Evolutionary conservation across 1,140 invertebrate species (phyloP).

Genomic region (Euura lappo): DNA sequence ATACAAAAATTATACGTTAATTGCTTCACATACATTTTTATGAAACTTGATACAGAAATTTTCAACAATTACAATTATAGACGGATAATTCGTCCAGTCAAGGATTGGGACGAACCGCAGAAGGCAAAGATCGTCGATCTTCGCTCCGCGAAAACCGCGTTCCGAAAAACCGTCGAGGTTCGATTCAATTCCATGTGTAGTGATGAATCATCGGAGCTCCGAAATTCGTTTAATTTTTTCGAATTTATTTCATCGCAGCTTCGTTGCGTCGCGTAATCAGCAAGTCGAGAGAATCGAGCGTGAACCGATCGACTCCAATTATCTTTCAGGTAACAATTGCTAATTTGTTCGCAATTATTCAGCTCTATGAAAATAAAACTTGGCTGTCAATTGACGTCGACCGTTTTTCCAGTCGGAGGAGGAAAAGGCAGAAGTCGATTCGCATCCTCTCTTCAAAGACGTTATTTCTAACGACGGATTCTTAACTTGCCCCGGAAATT

Average conservation of each 20-base stretch:
- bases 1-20: too few species aligned
- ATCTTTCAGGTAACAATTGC: background rate
- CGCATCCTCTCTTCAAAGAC: slow-evolving; percentile 43
- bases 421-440: background rate
- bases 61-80: background rate
- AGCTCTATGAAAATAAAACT: background rate
- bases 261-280: background rate
- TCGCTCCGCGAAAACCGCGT: background rate
- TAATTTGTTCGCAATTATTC: background rate
- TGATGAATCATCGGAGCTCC: background rate
- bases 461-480: slow-evolving; percentile 25
- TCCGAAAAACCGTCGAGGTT: background rate
- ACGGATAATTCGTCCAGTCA: background rate
- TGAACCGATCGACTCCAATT: background rate
- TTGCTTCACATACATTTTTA: too few species aligned
- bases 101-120: background rate
- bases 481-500: slow-evolving; percentile 44
- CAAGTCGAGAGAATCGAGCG: background rate
- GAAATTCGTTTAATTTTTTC: background rate
- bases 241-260: background rate
- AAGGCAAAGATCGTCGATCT: background rate
- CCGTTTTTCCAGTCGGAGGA: background rate
- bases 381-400: background rate
- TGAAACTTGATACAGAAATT: too few species aligned
- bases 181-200: background rate